Evolutionary conservation across 92 coral and sea anemone genomes (phyloP).

Genomic region (Phymanthus crucifer): DNA sequence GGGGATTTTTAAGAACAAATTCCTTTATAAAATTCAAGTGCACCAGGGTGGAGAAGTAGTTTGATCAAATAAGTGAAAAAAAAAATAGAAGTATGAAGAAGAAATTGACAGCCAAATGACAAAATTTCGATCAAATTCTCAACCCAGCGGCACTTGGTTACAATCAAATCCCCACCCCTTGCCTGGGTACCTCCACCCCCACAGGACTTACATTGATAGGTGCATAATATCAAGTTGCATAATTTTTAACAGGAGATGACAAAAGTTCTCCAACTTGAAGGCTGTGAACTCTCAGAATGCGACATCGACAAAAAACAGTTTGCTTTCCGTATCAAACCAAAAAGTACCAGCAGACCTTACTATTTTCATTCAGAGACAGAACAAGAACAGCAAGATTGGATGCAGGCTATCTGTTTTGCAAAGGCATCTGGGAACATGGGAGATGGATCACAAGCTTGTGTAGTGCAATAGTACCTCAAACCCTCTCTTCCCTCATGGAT

Average conservation of each 20-base stretch:
- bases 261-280: slow-evolving; percentile 77
- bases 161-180: too few species aligned
- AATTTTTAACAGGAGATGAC: slow-evolving; percentile 57
- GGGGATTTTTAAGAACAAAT: too few species aligned
- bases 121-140: too few species aligned
- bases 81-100: too few species aligned
- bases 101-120: too few species aligned
- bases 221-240: background rate
- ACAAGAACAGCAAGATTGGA: slow-evolving; percentile 95
- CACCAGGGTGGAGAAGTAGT: too few species aligned
- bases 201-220: too few species aligned
- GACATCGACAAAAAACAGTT: slow-evolving; percentile 70
- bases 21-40: too few species aligned
- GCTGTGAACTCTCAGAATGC: slow-evolving; percentile 93
- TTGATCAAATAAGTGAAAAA: too few species aligned
- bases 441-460: slow-evolving; percentile 92
- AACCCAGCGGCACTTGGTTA: too few species aligned
- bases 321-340: slow-evolving; percentile 89
- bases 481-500: background rate
- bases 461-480: slow-evolving; percentile 51
- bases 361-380: slow-evolving; percentile 83
- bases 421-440: slow-evolving; percentile 80
- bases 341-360: slow-evolving; percentile 68
- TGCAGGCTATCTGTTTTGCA: slow-evolving; percentile 98
- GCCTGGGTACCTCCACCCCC: too few species aligned